Evolutionary conservation across 2,888 invertebrate genomes (phyloP).

Genomic region (Liodrosophila aerea): DNA sequence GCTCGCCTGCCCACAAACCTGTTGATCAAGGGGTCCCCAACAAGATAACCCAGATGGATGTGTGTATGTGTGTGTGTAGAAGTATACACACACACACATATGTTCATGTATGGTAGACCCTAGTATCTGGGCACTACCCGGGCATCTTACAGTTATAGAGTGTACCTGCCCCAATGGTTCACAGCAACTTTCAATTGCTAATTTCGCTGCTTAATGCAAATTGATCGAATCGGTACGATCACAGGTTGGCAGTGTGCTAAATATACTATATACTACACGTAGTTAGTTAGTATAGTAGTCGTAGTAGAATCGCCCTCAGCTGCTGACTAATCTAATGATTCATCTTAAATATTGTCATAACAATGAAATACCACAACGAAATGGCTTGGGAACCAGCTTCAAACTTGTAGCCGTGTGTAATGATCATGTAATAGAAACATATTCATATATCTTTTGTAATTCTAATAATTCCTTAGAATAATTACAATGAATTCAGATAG

Average conservation of each 20-base stretch:
- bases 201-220: conserved; percentile 17
- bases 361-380: conserved; percentile 13
- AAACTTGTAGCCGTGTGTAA: too few species aligned
- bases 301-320: conserved; percentile 12
- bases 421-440: too few species aligned
- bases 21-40: conserved; percentile 49
- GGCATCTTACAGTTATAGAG: background rate
- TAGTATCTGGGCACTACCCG: conserved; percentile 38
- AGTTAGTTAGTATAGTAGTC: too few species aligned
- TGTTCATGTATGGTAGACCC: background rate
- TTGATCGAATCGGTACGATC: conserved; percentile 11
- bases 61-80: too few species aligned
- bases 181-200: conserved; percentile 1
- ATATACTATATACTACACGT: too few species aligned
- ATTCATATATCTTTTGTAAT: too few species aligned
- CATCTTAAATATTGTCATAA: conserved; percentile 20
- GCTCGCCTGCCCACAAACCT: conserved; percentile 58
- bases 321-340: conserved; percentile 34
- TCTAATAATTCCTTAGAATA: too few species aligned
- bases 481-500: background rate
- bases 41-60: conserved; percentile 35
- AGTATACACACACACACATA: conserved; percentile 11
- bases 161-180: background rate
- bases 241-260: background rate
- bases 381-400: background rate